Evolutionary conservation across 1,140 invertebrate species (phyloP).

Genomic region (Lordiphosa collinella): DNA sequence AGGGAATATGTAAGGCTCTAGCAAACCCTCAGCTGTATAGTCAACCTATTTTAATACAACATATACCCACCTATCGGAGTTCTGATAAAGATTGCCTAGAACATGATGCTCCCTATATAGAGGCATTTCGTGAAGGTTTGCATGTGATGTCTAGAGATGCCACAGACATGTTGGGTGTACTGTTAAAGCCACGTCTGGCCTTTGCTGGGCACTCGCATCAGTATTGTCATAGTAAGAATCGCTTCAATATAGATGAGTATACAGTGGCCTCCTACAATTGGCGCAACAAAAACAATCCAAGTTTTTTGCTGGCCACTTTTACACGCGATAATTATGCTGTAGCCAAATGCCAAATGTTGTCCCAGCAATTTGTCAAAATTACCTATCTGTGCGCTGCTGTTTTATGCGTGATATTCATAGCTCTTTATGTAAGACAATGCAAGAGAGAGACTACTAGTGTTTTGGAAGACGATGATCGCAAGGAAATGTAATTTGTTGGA

Average conservation of each 20-base stretch:
- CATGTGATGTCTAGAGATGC: constrained; percentile 94
- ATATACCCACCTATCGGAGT: constrained; percentile 95
- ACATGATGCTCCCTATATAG: constrained; percentile 85
- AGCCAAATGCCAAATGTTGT: constrained; percentile 87
- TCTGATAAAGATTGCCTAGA: constrained; percentile 92
- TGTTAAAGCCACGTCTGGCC: constrained; percentile 89
- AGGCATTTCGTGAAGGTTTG: constrained; percentile 88
- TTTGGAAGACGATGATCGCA: no score
- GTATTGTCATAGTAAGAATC: constrained; percentile 85
- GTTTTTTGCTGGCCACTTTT: constrained; percentile 89
- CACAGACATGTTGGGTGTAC: constrained; percentile 84
- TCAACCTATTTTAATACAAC: constrained; percentile 89
- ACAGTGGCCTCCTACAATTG: constrained; percentile 96
- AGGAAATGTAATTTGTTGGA: no score
- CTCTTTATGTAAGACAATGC: no score
- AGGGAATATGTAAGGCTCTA: constrained; percentile 30
- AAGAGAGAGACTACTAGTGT: no score
- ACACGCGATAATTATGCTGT: constrained; percentile 85
- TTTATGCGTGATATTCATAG: constrained; percentile 37
- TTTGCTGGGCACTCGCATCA: constrained; percentile 96
- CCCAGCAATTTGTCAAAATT: constrained; percentile 54
- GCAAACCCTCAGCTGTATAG: constrained; percentile 80
- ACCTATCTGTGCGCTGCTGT: constrained; percentile 42
- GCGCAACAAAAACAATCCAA: constrained; percentile 95
- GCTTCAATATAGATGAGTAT: constrained; percentile 83